A percentile compares a stretch with the other conserved stretches of the same genome.
Conservation (phyloP, 2,888 invertebrate species). For the Pachycephus smyrnensis region DNA sequence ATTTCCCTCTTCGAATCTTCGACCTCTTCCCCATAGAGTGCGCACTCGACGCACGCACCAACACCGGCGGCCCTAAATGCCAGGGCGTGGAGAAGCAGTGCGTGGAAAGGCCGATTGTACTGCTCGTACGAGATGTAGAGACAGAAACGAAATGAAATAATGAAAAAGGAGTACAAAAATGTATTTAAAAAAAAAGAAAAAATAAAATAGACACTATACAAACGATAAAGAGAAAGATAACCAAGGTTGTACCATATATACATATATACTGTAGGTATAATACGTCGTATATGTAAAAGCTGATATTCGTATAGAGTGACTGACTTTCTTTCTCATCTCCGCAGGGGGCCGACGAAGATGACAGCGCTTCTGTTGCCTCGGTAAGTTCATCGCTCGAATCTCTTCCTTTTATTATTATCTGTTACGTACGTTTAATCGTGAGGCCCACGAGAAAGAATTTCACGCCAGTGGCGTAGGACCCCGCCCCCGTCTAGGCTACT, state of each 20-base stretch:
- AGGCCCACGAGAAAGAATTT: not conserved
- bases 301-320: slow-evolving; percentile 41
- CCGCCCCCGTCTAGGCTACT: not conserved
- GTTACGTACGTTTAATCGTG: slow-evolving; percentile 18
- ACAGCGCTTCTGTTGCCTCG: slow-evolving; percentile 77
- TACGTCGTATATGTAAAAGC: slow-evolving; percentile 37
- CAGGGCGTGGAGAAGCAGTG: not conserved
- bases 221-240: not conserved
- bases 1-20: slow-evolving; percentile 34
- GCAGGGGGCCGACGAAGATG: slow-evolving; percentile 80
- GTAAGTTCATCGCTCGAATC: slow-evolving; percentile 70
- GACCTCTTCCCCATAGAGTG: slow-evolving; percentile 27
- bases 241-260: not conserved
- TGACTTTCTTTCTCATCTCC: slow-evolving; percentile 64
- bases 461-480: slow-evolving; percentile 12
- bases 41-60: not conserved
- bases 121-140: not conserved
- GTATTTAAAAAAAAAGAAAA: not conserved
- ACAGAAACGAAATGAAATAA: not conserved
- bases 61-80: not conserved
- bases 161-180: too few species aligned
- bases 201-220: not conserved
- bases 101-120: not conserved
- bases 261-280: not conserved
- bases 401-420: slow-evolving; percentile 27